Conservation (phyloP, 2,113 vertebrate genomes). For the Chionodraco myersi region DNA sequence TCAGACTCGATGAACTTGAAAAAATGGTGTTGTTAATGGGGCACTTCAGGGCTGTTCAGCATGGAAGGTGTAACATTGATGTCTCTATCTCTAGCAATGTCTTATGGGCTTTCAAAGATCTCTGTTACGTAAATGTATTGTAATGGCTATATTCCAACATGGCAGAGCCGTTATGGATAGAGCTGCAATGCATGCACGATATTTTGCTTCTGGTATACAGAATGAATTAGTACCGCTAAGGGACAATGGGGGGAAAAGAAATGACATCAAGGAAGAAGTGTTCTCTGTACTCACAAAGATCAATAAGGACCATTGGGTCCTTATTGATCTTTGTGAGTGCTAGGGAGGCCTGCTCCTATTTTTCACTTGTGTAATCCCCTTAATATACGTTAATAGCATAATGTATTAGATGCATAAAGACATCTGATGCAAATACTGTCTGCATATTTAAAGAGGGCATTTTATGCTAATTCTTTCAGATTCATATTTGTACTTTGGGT, state of each 20-base stretch:
- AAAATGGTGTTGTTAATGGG: constrained; percentile 20
- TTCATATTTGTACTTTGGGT: too few species aligned
- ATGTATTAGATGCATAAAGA: background rate
- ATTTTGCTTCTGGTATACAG: constrained; percentile 14
- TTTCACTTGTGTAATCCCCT: background rate
- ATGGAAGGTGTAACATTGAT: background rate
- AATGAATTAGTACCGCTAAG: background rate
- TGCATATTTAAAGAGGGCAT: background rate
- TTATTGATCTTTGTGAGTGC: background rate
- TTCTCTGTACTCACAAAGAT: background rate
- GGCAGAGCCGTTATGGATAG: constrained; percentile 12
- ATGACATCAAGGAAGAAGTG: constrained; percentile 2
- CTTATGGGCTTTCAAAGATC: constrained; percentile 12
- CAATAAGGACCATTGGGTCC: background rate
- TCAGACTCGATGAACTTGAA: constrained; percentile 33
- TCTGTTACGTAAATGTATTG: constrained; percentile 11
- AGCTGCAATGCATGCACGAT: background rate
- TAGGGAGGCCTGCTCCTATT: background rate
- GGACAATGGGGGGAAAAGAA: background rate
- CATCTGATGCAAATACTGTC: background rate
- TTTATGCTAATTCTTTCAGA: too few species aligned
- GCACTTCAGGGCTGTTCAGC: constrained; percentile 6
- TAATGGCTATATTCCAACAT: constrained; percentile 24
- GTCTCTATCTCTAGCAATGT: background rate
- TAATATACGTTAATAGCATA: background rate